Percentiles rank a stretch among this genome's conserved stretches.
Conservation (phyloP, 1,140 invertebrate species). For the Diploscapter pachys region DNA sequence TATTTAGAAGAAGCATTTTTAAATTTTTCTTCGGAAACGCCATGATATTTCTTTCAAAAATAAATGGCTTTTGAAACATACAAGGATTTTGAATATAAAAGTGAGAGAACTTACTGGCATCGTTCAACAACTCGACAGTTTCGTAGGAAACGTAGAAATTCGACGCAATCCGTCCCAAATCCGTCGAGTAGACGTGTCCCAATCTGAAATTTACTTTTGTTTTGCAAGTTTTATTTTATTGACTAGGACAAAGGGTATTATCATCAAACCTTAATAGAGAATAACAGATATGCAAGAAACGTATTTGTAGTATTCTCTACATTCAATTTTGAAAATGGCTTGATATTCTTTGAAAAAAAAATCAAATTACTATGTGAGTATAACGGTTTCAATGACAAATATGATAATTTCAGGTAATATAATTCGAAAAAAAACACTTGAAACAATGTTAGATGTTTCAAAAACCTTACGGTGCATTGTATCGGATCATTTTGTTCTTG, state of each 20-base stretch:
- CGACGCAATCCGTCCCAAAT: constrained; percentile 89
- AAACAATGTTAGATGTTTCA: too few species aligned
- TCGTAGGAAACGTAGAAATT: constrained; percentile 97
- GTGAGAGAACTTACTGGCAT: constrained; percentile 53
- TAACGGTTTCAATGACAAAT: neutral
- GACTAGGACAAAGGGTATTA: too few species aligned
- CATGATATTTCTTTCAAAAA: too few species aligned
- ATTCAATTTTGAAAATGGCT: too few species aligned
- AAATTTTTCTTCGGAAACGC: too few species aligned
- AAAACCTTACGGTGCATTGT: constrained; percentile 63
- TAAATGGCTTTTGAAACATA: too few species aligned
- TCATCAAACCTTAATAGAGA: too few species aligned
- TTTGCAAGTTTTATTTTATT: neutral
- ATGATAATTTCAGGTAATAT: neutral
- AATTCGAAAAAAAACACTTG: too few species aligned
- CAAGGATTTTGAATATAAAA: too few species aligned
- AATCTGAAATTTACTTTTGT: constrained; percentile 45
- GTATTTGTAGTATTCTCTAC: too few species aligned
- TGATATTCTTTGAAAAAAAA: too few species aligned
- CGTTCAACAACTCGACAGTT: constrained; percentile 84
- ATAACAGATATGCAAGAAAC: too few species aligned
- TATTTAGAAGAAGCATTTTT: neutral
- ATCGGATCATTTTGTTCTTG: constrained; percentile 88
- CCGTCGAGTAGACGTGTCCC: constrained; percentile 67
- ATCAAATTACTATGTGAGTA: neutral